A percentile compares a stretch with the other conserved stretches of the same genome.
phyloP scores from a whole-genome alignment of 1,140 invertebrate species.

The Pogonus chalceus region DNA sequence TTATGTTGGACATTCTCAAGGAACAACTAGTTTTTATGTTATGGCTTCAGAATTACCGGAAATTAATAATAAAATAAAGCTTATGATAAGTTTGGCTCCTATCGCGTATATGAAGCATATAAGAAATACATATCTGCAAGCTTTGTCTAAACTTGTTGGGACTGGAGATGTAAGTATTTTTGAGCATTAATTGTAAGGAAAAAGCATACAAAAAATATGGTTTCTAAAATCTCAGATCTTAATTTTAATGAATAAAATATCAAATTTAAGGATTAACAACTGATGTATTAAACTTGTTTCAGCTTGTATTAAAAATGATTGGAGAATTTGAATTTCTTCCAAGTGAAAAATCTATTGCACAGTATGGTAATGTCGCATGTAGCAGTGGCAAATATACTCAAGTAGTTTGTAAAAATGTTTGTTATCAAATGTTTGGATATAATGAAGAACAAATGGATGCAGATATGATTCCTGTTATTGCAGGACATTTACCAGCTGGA shows the following conservation, averaged over 20 bases:
- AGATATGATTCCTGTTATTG: conserved; percentile 50
- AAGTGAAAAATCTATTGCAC: conserved; percentile 37
- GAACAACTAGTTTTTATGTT: conserved; percentile 42
- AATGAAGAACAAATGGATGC: conserved; percentile 39
- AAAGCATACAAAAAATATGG: no score
- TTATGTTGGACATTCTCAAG: conserved; percentile 54
- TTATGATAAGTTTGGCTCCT: conserved; percentile 37
- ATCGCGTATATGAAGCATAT: conserved; percentile 29
- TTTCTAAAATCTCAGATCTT: no score
- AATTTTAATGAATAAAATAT: no score
- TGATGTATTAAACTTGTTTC: neutral
- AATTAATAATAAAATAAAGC: conserved; percentile 40
- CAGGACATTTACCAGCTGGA: conserved; percentile 44
- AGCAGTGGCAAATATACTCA: conserved; percentile 36
- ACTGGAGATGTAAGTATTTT: no score
- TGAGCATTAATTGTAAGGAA: no score
- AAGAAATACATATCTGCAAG: neutral
- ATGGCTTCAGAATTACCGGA: conserved; percentile 42
- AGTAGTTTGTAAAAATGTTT: conserved; percentile 44
- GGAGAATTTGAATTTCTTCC: conserved; percentile 44
- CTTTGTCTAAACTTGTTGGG: no score
- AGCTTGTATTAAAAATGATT: neutral
- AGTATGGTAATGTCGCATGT: conserved; percentile 41
- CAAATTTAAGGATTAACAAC: neutral
- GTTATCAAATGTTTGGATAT: conserved; percentile 46